Conservation (phyloP, 2,113 vertebrate species). For the Bos indicus region DNA sequence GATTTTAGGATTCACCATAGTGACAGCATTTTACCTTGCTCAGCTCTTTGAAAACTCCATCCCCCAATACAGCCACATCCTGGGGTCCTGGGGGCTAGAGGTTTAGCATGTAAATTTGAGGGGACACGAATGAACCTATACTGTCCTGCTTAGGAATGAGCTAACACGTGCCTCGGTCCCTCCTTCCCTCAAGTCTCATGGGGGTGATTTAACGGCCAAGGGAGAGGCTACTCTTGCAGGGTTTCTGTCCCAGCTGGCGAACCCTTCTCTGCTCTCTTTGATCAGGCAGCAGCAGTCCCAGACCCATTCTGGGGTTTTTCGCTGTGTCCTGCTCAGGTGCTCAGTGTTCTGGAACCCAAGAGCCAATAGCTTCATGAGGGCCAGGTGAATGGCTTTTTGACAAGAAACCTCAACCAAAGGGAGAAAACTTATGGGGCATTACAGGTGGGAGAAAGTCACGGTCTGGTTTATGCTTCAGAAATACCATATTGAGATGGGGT, state of each 20-base stretch:
- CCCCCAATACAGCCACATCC: background rate
- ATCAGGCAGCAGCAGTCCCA: background rate
- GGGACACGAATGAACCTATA: background rate
- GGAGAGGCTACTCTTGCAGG: background rate
- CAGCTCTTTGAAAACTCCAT: background rate
- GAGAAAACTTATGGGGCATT: background rate
- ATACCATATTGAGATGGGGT: background rate
- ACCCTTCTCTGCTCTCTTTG: background rate
- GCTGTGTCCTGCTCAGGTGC: background rate
- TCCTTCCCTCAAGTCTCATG: background rate
- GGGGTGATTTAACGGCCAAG: background rate
- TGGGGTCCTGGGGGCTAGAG: background rate
- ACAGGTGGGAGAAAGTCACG: background rate
- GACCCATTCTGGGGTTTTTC: background rate
- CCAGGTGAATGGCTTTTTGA: too few relatives aligned
- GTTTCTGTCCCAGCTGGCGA: background rate
- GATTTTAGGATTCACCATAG: background rate
- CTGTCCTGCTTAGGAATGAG: background rate
- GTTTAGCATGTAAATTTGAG: background rate
- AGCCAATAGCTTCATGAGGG: background rate
- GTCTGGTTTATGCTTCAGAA: background rate
- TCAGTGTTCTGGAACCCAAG: accelerated
- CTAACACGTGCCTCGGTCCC: accelerated
- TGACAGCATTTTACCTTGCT: background rate
- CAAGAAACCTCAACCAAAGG: background rate